Conservation (phyloP, 1,140 invertebrate genomes). For the Drosophila kanapiae region DNA sequence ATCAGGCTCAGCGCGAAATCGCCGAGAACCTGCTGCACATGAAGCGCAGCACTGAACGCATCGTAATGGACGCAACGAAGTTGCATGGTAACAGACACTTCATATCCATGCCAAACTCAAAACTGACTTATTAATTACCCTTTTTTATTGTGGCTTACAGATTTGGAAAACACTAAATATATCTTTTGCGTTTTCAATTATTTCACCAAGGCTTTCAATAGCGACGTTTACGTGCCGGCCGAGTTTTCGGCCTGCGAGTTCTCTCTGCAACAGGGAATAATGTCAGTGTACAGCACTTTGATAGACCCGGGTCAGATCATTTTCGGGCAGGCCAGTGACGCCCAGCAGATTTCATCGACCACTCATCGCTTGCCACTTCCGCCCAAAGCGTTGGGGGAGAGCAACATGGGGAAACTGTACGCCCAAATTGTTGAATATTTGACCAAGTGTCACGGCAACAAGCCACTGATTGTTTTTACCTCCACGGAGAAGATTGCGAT, state of each 20-base stretch:
- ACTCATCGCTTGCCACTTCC: slow-evolving; percentile 74
- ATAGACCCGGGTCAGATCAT: slow-evolving; percentile 70
- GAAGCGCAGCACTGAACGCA: slow-evolving; percentile 64
- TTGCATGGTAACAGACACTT: slow-evolving; percentile 40
- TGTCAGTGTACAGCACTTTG: slow-evolving; percentile 55
- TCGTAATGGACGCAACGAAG: slow-evolving; percentile 37
- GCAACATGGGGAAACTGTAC: slow-evolving; percentile 61
- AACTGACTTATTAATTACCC: background rate
- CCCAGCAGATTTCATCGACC: slow-evolving; percentile 41
- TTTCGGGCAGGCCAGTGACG: slow-evolving; percentile 64
- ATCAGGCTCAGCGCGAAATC: slow-evolving; percentile 29
- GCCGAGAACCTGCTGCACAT: slow-evolving; percentile 28
- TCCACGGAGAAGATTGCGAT: slow-evolving; percentile 46
- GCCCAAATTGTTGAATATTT: slow-evolving; percentile 56
- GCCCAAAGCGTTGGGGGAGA: slow-evolving; percentile 70
- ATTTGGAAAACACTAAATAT: slow-evolving; percentile 55
- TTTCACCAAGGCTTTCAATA: slow-evolving; percentile 52
- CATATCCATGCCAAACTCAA: too few relatives aligned
- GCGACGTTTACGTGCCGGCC: slow-evolving; percentile 68
- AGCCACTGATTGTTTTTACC: slow-evolving; percentile 60
- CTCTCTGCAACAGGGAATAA: slow-evolving; percentile 62
- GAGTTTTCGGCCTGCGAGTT: slow-evolving; percentile 69
- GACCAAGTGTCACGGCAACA: slow-evolving; percentile 15
- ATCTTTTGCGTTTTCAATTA: slow-evolving; percentile 71
- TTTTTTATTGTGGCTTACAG: slow-evolving; percentile 13